These are phyloP conservation scores for Aplocera efformata DNA, from an alignment of 2,888 invertebrate species.

Conservation along the genomic window DNA sequence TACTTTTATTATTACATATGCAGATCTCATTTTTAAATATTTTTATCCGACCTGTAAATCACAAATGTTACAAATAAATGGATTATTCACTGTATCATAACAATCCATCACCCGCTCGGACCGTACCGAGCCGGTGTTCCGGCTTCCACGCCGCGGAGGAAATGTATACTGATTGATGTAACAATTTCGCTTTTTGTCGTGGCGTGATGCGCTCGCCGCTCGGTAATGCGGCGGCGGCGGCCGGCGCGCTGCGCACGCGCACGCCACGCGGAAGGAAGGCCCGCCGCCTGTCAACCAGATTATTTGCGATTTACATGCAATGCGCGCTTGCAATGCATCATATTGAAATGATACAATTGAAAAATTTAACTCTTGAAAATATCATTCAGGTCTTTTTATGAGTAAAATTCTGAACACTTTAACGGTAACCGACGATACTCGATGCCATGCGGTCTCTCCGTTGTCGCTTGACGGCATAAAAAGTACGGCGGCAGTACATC, in stretches of 20 bases:
- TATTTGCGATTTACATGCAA: constrained; percentile 2
- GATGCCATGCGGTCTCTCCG: no score
- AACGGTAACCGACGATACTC: no score
- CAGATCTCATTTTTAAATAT: no score
- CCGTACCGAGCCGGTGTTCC: neutral
- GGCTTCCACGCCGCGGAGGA: constrained; percentile 1
- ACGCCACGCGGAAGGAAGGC: constrained; percentile 27
- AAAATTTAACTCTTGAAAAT: neutral
- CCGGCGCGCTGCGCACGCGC: constrained; percentile 18
- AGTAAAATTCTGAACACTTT: no score
- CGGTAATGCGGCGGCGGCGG: neutral
- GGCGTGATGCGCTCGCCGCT: constrained; percentile 4
- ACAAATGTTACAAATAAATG: no score
- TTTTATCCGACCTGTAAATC: no score
- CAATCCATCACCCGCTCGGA: no score
- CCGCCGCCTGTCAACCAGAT: constrained; percentile 22
- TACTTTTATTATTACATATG: no score
- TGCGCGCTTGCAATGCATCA: constrained; percentile 5
- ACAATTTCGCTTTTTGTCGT: constrained; percentile 11
- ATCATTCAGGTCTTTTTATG: no score
- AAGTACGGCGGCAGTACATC: no score
- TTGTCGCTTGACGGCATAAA: no score
- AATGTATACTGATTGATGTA: constrained; percentile 10
- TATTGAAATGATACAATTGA: constrained; percentile 16
- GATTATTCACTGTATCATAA: no score